Evolutionary conservation across 2,888 invertebrate species (phyloP), one percentile per base, ranked within the genome.

Genomic region (Caenorhabditis zanzibari): DNA sequence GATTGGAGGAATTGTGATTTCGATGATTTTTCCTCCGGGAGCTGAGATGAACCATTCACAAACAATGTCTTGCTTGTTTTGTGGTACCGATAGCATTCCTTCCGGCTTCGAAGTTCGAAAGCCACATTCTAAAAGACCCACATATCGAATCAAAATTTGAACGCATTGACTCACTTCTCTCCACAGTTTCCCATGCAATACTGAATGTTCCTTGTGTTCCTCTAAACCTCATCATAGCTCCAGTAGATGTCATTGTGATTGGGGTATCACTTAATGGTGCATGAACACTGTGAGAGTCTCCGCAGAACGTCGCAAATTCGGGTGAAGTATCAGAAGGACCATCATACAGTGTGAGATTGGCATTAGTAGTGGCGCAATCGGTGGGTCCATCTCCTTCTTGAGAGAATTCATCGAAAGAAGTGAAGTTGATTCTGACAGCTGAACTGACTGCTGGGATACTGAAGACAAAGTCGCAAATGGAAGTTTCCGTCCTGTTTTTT

Each of bases 21-120:
- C 86, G 26, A 91, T 79, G 14, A 88, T 84, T 59, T 88, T 82
- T 38, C 49, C 74, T n/a, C 81, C 64, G 0, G 83, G 83, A 26
- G 87, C 85, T 14, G 83, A 80, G 5, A 87, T 76, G 69, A 84
- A 87, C 86, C 86, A 88, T 77, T 86, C 85, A 63, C 88, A 88
- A 7, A 82, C 82, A 19, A 81, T 66, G 52, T 88, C 82, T 26
- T 81, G 79, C 22, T 84, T 72, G 49, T 88, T 85, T 12, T 74
- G 47, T 6, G 86, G 86, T 0, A 88, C 80, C 2, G 61, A 63
- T 0, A 88, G 54, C 12, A 80, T 59, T 19, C 88, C 88, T 49
- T 79, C 63, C 6, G 85, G 80, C 19, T 81, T 64, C 2, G 72
- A 76, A 10, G 86, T 88, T 16, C 88, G 81, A 75, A 73, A 88